Base-by-base conservation (phyloP, 1,140 invertebrate genomes). In the Drosophila quadrilineata region DNA sequence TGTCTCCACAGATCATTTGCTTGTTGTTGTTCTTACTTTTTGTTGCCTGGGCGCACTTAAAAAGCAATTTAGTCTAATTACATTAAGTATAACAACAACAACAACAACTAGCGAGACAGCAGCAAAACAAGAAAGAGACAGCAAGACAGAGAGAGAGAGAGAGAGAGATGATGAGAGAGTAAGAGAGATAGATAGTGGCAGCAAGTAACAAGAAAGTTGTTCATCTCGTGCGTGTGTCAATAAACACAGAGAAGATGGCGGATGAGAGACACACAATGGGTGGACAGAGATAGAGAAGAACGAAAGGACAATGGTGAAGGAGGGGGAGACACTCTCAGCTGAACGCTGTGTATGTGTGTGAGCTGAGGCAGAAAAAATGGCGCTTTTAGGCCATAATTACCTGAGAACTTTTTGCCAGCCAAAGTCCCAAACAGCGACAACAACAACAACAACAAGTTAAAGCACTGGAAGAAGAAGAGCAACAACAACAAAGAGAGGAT, bases 51-150 rank as follows among this genome's bases (percentile, higher is more conserved):
- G 58, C 76, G 69, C 73, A 85, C 79, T 84, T 84, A 84, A 85
- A 84, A 85, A 84, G 77, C 77, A 85, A 84, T 84, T 84, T 84
- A 77, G 74, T 84, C 77, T 84, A 84, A 85, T 84, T 85, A 84
- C 77, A 86, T 84, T 84, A 85, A 85, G 77, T 84, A 84, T 71
- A 84, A 85, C 66, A 72, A 52, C 22, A 68, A 64, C 59, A 69
- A 50, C 66, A 68, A 50, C 57, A 68, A 22, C n/a, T n/a, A n/a
- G n/a, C n/a, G n/a, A n/a, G n/a, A n/a, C 43, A 62, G 36, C 38
- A 29, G 9, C 19, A 69, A 68, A 54, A 1, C 10, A 56, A 33
- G 10, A 40, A 14, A 12, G 29, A 24, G 26, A n/a, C 48, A 48
- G 43, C 46, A 65, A 64, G 56, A 50, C n/a, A n/a, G n/a, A n/a